phyloP scores from a whole-genome alignment of 1,140 invertebrate species.

The Drosophila aff. region DNA sequence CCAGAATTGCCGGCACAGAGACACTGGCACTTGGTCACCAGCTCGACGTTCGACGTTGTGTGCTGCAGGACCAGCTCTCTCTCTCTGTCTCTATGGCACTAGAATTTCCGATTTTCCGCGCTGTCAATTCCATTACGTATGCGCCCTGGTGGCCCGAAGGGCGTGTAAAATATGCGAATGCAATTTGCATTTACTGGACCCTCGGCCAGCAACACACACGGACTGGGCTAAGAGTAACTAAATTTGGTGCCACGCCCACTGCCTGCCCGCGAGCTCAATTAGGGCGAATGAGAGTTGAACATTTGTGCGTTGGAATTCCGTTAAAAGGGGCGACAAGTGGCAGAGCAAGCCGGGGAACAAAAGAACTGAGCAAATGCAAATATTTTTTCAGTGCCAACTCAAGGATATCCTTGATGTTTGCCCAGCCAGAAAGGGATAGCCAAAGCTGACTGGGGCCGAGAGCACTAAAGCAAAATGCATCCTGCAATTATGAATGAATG shows the following conservation, averaged over 20 bases:
- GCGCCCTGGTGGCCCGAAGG: conserved; percentile 35
- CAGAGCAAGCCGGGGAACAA: conserved; percentile 13
- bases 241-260: conserved; percentile 26
- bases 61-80: conserved; percentile 20
- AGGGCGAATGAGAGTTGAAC: conserved; percentile 27
- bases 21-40: conserved; percentile 28
- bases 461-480: conserved; percentile 70
- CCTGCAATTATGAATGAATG: conserved; percentile 79
- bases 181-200: conserved; percentile 59
- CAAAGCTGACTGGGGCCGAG: conserved; percentile 5
- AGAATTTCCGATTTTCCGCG: conserved; percentile 68
- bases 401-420: conserved; percentile 80
- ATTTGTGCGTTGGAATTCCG: conserved; percentile 23
- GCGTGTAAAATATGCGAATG: conserved; percentile 62
- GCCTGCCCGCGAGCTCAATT: conserved; percentile 26
- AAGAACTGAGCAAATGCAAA: conserved; percentile 50
- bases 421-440: conserved; percentile 28
- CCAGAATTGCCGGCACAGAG: conserved; percentile 8
- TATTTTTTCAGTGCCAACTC: conserved; percentile 79
- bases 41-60: conserved; percentile 21
- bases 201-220: conserved; percentile 18
- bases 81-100: conserved; percentile 9
- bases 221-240: conserved; percentile 39
- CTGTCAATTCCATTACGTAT: conserved; percentile 71
- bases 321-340: conserved; percentile 15